phyloP scores from a whole-genome alignment of 2,888 invertebrate species.

The Autographa gamma region DNA sequence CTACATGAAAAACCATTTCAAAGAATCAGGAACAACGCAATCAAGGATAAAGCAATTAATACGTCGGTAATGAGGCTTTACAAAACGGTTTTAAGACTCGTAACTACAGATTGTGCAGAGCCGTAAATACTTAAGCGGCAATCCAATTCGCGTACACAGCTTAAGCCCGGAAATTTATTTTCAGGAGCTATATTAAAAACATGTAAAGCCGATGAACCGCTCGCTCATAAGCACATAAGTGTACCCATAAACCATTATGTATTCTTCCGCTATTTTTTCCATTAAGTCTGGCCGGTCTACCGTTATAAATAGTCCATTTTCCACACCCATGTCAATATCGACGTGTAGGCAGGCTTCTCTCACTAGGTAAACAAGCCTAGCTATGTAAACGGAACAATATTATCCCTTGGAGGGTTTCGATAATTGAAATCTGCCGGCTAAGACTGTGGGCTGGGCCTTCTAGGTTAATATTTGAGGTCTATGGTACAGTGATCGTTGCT shows the following conservation, averaged over 20 bases:
- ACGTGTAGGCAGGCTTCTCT: conserved; percentile 50
- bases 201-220: conserved; percentile 23
- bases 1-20: not conserved
- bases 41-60: conserved; percentile 3
- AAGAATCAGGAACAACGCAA: not conserved
- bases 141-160: not conserved
- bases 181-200: conserved; percentile 13
- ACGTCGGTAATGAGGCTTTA: not conserved
- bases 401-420: conserved; percentile 44
- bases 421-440: conserved; percentile 55
- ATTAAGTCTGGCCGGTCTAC: conserved; percentile 32
- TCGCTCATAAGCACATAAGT: conserved; percentile 33
- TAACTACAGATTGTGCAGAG: conserved; percentile 1
- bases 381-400: conserved; percentile 46
- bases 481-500: conserved; percentile 36
- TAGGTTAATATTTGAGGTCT: conserved; percentile 42
- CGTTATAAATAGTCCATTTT: conserved; percentile 64
- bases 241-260: conserved; percentile 37
- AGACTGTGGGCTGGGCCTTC: conserved; percentile 27
- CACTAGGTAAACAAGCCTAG: conserved; percentile 56
- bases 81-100: conserved; percentile 5
- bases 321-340: conserved; percentile 70
- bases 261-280: conserved; percentile 50
- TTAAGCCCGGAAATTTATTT: conserved; percentile 4
- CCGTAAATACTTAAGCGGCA: conserved; percentile 15